phyloP scores from a whole-genome alignment of 2,113 vertebrate species.

The Anoura caudifer region DNA sequence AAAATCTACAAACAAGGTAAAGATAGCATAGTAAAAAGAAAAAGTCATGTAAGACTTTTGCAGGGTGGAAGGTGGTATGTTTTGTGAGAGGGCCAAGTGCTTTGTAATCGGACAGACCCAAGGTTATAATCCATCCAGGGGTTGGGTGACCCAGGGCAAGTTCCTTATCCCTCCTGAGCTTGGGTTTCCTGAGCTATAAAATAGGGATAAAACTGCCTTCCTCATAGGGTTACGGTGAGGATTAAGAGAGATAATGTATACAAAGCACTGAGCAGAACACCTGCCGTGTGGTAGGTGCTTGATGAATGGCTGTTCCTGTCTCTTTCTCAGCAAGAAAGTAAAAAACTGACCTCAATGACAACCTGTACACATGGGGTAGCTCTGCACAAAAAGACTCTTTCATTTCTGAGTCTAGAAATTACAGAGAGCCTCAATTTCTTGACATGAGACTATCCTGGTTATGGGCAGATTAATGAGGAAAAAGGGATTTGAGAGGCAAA shows the following conservation, averaged over 20 bases:
- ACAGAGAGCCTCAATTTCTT: background rate
- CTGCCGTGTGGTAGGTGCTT: slow-evolving; percentile 55
- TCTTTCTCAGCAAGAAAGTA: slow-evolving; percentile 51
- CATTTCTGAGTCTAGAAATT: background rate
- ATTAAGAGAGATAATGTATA: slow-evolving; percentile 66
- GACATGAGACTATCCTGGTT: background rate
- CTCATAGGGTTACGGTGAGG: slow-evolving; percentile 63
- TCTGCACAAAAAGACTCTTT: background rate
- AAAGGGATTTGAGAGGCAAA: background rate
- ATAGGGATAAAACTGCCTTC: slow-evolving; percentile 63
- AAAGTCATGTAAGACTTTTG: background rate
- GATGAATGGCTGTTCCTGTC: slow-evolving; percentile 42
- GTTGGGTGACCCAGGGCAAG: slow-evolving; percentile 42
- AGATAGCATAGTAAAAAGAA: background rate
- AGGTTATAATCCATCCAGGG: slow-evolving; percentile 24
- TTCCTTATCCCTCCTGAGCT: slow-evolving; percentile 55
- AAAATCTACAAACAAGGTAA: background rate
- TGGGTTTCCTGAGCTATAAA: slow-evolving; percentile 67
- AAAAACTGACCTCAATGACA: background rate
- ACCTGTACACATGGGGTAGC: background rate
- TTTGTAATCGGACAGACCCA: background rate
- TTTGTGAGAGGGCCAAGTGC: background rate
- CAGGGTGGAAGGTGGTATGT: background rate
- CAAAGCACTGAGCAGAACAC: slow-evolving; percentile 60
- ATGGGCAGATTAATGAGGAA: background rate